These are phyloP conservation scores for Protonibea diacanthus DNA, from an alignment of 2,797 vertebrate species.

Conservation along the genomic window DNA sequence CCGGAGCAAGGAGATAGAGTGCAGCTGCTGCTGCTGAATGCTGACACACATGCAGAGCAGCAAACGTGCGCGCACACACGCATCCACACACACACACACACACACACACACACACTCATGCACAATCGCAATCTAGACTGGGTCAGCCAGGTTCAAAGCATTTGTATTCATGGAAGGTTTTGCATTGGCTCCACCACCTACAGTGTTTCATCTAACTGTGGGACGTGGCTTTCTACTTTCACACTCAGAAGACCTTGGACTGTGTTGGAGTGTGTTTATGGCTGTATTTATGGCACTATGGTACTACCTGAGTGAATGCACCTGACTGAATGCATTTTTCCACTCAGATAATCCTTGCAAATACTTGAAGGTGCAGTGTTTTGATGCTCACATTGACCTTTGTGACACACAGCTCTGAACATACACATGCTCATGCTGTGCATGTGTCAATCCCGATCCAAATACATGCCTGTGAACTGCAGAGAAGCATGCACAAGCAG, in stretches of 20 bases:
- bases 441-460: conserved; percentile 21
- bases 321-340: conserved; percentile 63
- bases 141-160: conserved; percentile 83
- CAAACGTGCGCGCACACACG: conserved; percentile 11
- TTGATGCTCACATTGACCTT: conserved; percentile 58
- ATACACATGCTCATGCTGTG: conserved; percentile 27
- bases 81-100: conserved; percentile 31
- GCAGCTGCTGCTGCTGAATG: conserved; percentile 75
- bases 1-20: conserved; percentile 76
- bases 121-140: conserved; percentile 80
- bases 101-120: conserved; percentile 49
- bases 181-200: conserved; percentile 83
- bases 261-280: conserved; percentile 72
- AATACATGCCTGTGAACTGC: conserved; percentile 9
- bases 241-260: conserved; percentile 76
- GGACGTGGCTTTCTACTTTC: conserved; percentile 76
- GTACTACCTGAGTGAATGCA: conserved; percentile 60
- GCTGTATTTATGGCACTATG: conserved; percentile 65
- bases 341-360: conserved; percentile 58
- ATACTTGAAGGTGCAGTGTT: conserved; percentile 54
- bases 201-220: conserved; percentile 81
- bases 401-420: conserved; percentile 28
- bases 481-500: neutral
- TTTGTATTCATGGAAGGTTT: conserved; percentile 85
- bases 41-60: conserved; percentile 73